Base-by-base conservation (phyloP, 2,113 vertebrate species). In the Poeciliopsis prolifica region DNA sequence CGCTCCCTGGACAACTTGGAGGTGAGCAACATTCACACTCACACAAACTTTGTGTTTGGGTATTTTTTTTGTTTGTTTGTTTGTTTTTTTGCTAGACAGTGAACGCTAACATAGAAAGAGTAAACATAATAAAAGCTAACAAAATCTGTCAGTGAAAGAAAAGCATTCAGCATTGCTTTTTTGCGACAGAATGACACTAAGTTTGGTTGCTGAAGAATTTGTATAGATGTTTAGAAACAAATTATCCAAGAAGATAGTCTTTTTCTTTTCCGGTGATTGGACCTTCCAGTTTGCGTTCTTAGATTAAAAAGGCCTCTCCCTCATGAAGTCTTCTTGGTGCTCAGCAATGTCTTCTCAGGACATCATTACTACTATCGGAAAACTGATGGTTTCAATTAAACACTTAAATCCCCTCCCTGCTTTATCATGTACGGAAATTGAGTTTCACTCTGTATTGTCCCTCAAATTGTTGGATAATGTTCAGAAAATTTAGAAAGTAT, bases 1-100 rank as follows among this genome's bases (percentile, higher is more conserved):
- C 96, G 97, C 44, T 99, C 97, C 6, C 95, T 99, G 75, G 97
- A 99, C 48, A 95, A 99, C 85, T 94, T 99, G 3, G 96, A 97
- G 96, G 97, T 99, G n/a, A 95, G 92, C 44, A 70, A 13, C 17
- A 13, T 4, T 37, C 30, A 58, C 66, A 54, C 42, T 35, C 65
- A 60, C 3, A n/a, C 22, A 9, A 22, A 58, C 51, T 58, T 24
- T 58, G 51, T 58, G 3, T n/a, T 11, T 33, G 31, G 5, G 31
- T 33, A 6, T 33, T 31, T 31, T 4, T 33, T 33, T 1, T 33
- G n/a, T 54, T 28, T 28, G 28, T 28, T 28, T 28, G 28, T 28
- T 28, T 28, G 28, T 33, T 33, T 1, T 33, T 54, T 54, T 24
- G 51, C 19, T 6, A 58, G 0, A n/a, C 24, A 58, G 24, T 58